These are phyloP conservation scores for Xenopus petersii DNA, from an alignment of 2,797 vertebrate genomes.

Conservation along the genomic window DNA sequence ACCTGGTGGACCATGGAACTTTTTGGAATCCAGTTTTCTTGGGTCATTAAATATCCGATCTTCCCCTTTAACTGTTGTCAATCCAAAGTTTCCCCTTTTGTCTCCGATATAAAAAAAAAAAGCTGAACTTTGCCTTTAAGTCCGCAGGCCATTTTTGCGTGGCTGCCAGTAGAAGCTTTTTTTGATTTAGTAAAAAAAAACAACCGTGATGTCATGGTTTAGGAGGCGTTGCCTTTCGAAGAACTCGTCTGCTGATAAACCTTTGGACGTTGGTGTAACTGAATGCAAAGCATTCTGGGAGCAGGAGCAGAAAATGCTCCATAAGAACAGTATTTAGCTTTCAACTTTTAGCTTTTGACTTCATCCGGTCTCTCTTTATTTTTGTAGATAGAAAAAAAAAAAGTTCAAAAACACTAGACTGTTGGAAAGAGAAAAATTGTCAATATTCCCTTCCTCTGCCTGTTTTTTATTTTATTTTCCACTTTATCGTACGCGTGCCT, in stretches of 20 bases:
- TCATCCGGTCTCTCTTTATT: neutral
- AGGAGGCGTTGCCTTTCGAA: neutral
- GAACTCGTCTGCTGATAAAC: neutral
- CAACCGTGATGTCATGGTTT: too few species aligned
- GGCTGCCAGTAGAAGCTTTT: too few species aligned
- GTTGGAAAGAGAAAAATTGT: conserved; percentile 31
- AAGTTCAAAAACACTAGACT: conserved; percentile 13
- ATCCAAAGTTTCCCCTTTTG: too few species aligned
- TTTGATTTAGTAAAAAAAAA: too few species aligned
- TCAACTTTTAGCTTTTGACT: conserved; percentile 19
- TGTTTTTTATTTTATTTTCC: neutral
- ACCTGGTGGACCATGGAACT: too few species aligned
- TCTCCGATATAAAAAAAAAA: too few species aligned
- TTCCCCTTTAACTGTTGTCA: too few species aligned
- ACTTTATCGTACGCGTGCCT: conserved; percentile 32
- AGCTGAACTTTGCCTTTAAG: too few species aligned
- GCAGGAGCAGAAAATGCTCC: neutral
- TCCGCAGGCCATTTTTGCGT: too few species aligned
- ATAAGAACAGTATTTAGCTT: neutral
- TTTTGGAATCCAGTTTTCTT: too few species aligned
- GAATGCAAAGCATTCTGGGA: conserved; percentile 45
- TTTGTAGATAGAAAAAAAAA: conserved; percentile 36
- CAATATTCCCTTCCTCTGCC: conserved; percentile 16
- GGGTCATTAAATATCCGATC: too few species aligned
- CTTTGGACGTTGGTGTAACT: conserved; percentile 19